Base-by-base conservation (phyloP, 1,140 invertebrate genomes). In the Nymphalis io region DNA sequence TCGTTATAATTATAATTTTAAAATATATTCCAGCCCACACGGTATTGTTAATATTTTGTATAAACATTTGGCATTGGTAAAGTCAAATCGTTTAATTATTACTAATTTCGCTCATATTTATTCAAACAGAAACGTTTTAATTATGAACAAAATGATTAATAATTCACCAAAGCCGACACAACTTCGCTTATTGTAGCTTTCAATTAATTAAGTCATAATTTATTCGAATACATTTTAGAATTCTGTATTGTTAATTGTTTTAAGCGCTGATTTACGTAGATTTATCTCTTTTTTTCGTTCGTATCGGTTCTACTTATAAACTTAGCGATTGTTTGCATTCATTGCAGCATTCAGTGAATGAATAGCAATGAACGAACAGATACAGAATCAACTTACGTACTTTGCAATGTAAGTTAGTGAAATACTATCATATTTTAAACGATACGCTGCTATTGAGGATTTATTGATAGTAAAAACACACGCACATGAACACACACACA, bases 111-210 rank as follows among this genome's bases (percentile, higher is more conserved):
- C 23, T 55, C 51, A 55, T 55, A 63, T 63, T 63, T 63, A 42
- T 63, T 51, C 46, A 48, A 63, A 63, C 60, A 38, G 27, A 63
- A 51, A 38, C 46, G 66, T 62, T 62, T 62, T 55, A 48, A 57
- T 62, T 66, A 20, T 46, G 42, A 44, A 70, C 57, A 38, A 38
- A 65, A 73, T 62, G 23, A 65, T 69, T 69, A 65, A 65, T 69
- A 61, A 62, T 66, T 73, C 63, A 72, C 21, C 60, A 57, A 16
- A 53, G 59, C 59, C 40, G 23, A 48, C 61, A 39, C 33, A 61
- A 61, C 42, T 53, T 60, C 58, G 55, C 46, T 69, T 57, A 63
- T 74, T 74, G 59, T 53, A 53, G 66, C 46, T 60, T 61, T 60
- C 66, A 61, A 60, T 64, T 63, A 70, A 64, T 63, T 64, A 70